A percentile compares a stretch with the other conserved stretches of the same genome.
Conservation (phyloP, 1,140 invertebrate species). For the Lordiphosa clarofinis region DNA sequence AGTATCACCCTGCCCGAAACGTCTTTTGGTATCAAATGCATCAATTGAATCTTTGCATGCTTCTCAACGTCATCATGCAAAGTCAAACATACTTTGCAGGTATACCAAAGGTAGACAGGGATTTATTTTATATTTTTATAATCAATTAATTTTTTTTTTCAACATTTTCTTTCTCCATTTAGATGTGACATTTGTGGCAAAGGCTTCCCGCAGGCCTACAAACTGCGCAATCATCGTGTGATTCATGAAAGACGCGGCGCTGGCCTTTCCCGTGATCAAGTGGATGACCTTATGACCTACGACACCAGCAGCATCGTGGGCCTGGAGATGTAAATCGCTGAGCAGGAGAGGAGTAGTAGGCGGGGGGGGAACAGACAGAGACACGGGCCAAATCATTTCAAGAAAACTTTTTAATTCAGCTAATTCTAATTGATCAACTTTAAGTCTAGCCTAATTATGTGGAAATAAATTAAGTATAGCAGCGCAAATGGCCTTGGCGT, state of each 20-base stretch:
- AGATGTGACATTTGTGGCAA: conserved; percentile 76
- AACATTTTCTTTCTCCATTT: background rate
- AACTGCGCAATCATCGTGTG: conserved; percentile 65
- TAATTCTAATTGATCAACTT: conserved; percentile 42
- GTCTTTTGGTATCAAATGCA: too few relatives aligned
- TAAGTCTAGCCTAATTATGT: conserved; percentile 68
- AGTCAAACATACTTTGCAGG: too few relatives aligned
- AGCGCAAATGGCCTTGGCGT: conserved; percentile 93
- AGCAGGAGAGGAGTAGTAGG: too few relatives aligned
- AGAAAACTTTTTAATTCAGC: conserved; percentile 6
- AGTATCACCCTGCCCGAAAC: too few relatives aligned
- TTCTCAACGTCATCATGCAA: too few relatives aligned
- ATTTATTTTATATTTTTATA: too few relatives aligned
- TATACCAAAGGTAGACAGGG: too few relatives aligned
- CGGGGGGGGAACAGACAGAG: too few relatives aligned
- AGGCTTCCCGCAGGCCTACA: conserved; percentile 69
- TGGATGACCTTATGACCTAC: conserved; percentile 31
- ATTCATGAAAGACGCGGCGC: conserved; percentile 52
- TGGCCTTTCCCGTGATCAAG: conserved; percentile 16
- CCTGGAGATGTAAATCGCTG: conserved; percentile 44
- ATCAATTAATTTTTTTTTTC: too few relatives aligned
- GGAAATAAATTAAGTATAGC: conserved; percentile 89
- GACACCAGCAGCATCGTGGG: conserved; percentile 45
- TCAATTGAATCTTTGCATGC: too few relatives aligned
- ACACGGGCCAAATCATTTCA: conserved; percentile 2